phyloP scores from a whole-genome alignment of 2,113 vertebrate species.

The Myrmecophaga tridactyla region DNA sequence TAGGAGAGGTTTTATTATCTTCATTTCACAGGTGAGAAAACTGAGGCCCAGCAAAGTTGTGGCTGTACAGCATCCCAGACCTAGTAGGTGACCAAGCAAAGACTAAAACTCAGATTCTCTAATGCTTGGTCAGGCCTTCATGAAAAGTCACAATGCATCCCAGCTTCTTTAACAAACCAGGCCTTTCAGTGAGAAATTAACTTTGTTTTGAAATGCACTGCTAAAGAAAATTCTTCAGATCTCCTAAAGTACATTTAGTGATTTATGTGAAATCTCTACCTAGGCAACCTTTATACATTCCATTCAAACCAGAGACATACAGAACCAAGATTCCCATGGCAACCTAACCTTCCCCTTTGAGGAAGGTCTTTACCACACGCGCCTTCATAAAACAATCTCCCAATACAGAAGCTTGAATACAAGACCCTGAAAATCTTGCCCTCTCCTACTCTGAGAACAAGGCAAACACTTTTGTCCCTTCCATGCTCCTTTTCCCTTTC shows the following conservation, averaged over 20 bases:
- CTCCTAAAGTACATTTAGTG: constrained; percentile 60
- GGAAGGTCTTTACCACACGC: constrained; percentile 51
- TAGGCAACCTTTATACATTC: neutral
- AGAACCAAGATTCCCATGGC: constrained; percentile 57
- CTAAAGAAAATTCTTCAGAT: constrained; percentile 55
- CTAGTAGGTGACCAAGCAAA: neutral
- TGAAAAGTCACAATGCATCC: neutral
- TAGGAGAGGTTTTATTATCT: neutral
- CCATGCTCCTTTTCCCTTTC: neutral
- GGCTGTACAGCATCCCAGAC: neutral
- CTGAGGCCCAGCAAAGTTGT: neutral
- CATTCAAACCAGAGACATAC: constrained; percentile 45
- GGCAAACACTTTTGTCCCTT: neutral
- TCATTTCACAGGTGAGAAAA: neutral
- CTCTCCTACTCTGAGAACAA: neutral
- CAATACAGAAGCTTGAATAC: neutral
- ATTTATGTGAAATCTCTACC: constrained; percentile 71
- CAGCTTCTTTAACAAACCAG: neutral
- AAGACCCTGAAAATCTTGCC: neutral
- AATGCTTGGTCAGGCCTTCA: neutral
- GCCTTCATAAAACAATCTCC: neutral
- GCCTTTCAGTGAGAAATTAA: constrained; percentile 54
- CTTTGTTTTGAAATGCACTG: constrained; percentile 34
- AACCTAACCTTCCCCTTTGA: constrained; percentile 64
- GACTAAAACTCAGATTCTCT: neutral